phyloP scores from a whole-genome alignment of 2,797 vertebrate species.

The Australoheros facetus region DNA sequence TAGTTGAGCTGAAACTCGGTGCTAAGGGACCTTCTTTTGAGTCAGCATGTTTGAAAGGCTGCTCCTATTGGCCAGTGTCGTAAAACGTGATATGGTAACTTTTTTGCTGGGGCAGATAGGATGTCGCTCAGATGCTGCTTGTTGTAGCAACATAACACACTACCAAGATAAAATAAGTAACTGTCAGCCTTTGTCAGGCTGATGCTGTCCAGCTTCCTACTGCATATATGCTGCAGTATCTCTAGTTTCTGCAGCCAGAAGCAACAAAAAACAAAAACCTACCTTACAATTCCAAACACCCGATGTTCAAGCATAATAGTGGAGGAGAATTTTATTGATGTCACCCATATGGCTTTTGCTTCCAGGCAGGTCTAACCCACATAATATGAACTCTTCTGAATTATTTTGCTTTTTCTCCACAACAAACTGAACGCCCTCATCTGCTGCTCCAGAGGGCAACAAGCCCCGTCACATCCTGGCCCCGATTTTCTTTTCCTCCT shows the following conservation, averaged over 20 bases:
- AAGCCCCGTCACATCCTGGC: conserved; percentile 73
- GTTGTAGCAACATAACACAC: not conserved
- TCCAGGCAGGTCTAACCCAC: conserved; percentile 61
- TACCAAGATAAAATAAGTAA: not conserved
- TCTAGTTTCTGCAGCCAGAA: not conserved
- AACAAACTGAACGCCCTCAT: conserved; percentile 65
- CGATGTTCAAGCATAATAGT: not conserved
- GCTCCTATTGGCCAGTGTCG: not conserved
- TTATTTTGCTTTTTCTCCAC: conserved; percentile 56
- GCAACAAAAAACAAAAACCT: not conserved
- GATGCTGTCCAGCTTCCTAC: not conserved
- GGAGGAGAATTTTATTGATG: conserved; percentile 25
- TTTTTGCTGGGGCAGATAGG: not conserved
- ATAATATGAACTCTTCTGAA: conserved; percentile 57
- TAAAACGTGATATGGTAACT: not conserved
- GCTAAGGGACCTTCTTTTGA: not conserved
- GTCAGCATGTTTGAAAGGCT: not conserved
- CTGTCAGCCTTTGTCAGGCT: not conserved
- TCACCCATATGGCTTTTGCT: conserved; percentile 37
- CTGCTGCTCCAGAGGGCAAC: conserved; percentile 50
- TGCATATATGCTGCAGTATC: not conserved
- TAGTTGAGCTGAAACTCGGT: not conserved
- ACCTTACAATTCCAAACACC: not conserved
- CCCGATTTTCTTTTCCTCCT: conserved; percentile 51
- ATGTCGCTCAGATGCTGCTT: not conserved